Conservation (phyloP, 92 coral and sea anemone species). For the Epizoanthus stellaris region DNA sequence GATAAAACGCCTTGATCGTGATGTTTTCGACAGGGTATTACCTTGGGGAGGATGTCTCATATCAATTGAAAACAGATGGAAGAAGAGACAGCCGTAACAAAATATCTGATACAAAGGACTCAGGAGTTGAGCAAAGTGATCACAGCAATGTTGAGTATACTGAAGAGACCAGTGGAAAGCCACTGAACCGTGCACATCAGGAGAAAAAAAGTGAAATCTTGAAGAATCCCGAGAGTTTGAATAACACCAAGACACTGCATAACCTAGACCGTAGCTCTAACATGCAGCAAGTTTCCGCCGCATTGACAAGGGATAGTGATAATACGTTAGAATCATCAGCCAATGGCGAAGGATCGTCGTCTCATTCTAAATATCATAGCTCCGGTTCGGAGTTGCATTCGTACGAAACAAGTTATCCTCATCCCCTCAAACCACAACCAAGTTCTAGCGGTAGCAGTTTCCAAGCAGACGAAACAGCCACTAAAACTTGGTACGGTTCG, state of each 20-base stretch:
- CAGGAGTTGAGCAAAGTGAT: neutral
- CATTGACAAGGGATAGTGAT: neutral
- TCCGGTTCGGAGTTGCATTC: neutral
- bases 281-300: neutral
- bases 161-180: neutral
- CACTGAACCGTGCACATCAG: neutral
- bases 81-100: neutral
- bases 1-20: neutral
- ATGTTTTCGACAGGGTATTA: neutral
- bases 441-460: neutral
- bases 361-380: neutral
- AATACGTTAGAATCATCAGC: neutral
- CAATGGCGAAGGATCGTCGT: slow-evolving; percentile 5
- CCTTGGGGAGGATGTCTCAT: neutral
- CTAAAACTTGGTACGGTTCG: neutral
- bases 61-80: too few relatives aligned
- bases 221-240: neutral
- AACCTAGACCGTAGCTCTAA: neutral
- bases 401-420: neutral
- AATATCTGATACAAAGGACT: neutral
- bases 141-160: neutral
- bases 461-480: neutral
- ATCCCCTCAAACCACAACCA: neutral
- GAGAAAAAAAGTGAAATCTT: neutral
- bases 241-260: neutral